Percentiles rank a stretch among this genome's conserved stretches.
Evolutionary conservation across 2,797 vertebrate genomes (phyloP).

Genomic region (Rhynchonycteris naso): DNA sequence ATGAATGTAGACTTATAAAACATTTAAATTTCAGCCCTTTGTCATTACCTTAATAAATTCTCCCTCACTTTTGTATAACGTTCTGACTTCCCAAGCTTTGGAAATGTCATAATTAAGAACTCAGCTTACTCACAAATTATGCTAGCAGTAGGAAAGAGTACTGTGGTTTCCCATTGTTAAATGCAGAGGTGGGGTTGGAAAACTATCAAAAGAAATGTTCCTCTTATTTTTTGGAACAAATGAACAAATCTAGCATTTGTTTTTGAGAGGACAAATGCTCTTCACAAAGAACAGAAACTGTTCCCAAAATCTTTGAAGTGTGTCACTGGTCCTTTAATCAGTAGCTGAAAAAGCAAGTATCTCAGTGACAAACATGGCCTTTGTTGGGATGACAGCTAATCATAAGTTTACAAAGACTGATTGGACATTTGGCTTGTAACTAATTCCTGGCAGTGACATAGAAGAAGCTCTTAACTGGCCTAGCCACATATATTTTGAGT

Average conservation of each 20-base stretch:
- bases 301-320: constrained; percentile 74
- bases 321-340: constrained; percentile 72
- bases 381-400: constrained; percentile 77
- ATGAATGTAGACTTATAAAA: neutral
- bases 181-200: constrained; percentile 70
- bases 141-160: constrained; percentile 41
- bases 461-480: constrained; percentile 55
- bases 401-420: constrained; percentile 71
- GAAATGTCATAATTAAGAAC: constrained; percentile 11
- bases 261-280: constrained; percentile 61
- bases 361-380: constrained; percentile 61
- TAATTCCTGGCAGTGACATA: constrained; percentile 63
- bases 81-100: constrained; percentile 14
- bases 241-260: constrained; percentile 75
- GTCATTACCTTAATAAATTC: neutral
- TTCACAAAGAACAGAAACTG: constrained; percentile 60
- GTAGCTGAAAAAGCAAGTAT: constrained; percentile 61
- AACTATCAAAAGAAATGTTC: constrained; percentile 69
- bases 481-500: constrained; percentile 51
- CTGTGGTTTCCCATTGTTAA: constrained; percentile 61
- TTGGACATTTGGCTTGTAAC: constrained; percentile 69
- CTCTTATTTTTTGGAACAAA: constrained; percentile 65
- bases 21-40: constrained; percentile 29
- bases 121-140: constrained; percentile 55
- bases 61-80: neutral